Conservation (phyloP, 2,113 vertebrate species). For the Lanius collurio region DNA sequence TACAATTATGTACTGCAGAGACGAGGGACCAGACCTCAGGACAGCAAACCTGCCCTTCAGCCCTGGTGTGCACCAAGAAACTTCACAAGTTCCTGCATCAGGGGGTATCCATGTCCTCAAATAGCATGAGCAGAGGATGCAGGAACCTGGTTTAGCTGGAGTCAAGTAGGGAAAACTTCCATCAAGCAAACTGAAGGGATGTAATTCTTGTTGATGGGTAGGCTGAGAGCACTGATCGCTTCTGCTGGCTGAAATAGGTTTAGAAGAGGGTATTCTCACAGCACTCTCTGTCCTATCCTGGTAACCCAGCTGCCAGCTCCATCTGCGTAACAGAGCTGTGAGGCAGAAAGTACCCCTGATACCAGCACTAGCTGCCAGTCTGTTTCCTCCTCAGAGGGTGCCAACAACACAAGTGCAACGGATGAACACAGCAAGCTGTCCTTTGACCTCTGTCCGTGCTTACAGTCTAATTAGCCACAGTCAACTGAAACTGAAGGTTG, state of each 20-base stretch:
- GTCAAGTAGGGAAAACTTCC: background rate
- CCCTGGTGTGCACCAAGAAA: background rate
- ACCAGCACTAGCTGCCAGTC: background rate
- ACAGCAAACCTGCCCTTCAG: background rate
- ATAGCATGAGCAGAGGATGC: rapidly evolving
- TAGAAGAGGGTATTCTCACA: background rate
- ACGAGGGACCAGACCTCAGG: background rate
- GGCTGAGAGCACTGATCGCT: background rate
- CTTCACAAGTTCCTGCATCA: background rate
- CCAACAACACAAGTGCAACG: background rate
- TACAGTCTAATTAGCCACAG: background rate
- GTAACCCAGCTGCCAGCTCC: background rate
- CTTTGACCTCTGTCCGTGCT: background rate
- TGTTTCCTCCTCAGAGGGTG: background rate
- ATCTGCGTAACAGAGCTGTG: background rate
- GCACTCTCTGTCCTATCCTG: background rate
- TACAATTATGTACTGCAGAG: rapidly evolving
- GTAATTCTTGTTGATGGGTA: background rate
- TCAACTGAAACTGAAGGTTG: background rate
- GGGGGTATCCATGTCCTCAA: background rate
- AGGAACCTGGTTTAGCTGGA: background rate
- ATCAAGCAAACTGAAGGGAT: background rate
- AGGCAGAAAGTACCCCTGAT: background rate
- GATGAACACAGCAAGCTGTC: background rate
- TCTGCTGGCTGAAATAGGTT: background rate